Base-by-base conservation (phyloP, 2,797 vertebrate genomes). In the Anguilla anguilla region DNA sequence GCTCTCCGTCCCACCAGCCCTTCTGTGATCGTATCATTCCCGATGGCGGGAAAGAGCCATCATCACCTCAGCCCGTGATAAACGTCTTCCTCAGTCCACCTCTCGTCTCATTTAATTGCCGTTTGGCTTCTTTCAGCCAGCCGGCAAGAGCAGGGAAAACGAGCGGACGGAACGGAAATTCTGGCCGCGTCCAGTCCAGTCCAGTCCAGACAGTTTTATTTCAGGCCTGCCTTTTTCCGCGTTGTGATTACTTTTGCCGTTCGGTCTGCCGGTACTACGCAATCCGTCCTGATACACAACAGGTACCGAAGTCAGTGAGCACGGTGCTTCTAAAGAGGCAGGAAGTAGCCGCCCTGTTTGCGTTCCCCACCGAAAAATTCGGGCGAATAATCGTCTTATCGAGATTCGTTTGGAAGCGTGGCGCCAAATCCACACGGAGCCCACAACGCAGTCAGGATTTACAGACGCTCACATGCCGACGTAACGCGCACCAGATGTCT, bases 381-480 rank as follows among this genome's bases (percentile, higher is more conserved):
- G 51, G 59, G 39, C 0, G 31, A 55, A 0, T 19, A 72, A 49
- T 25, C 69, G 55, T 74, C 49, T 84, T 74, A 57, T 46, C 31
- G 77, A 53, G 83, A 88, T 85, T 84, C 67, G 31, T 84, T 28
- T 83, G 57, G 64, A 72, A 35, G 35, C 35, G 64, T 35, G n/a
- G 64, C 19, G 35, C 49, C 79, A 49, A n/a, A 81, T 69, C 91
- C 90, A 93, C 90, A 92, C 92, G 90, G 92, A 89, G 91, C 91
- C 91, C 89, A 93, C 90, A 93, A 91, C 88, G 92, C 89, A 90
- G 91, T 87, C 89, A 84, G 89, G 87, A 91, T 86, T 83, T 93
- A 49, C 85, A 86, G 85, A 61, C 72, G 49, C 74, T 84, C 84
- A 64, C 61, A 91, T 88, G 88, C 86, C 87, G 64, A 85, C 67